Conservation (phyloP, 2,888 invertebrate species). For the Odontocerum albicorne region DNA sequence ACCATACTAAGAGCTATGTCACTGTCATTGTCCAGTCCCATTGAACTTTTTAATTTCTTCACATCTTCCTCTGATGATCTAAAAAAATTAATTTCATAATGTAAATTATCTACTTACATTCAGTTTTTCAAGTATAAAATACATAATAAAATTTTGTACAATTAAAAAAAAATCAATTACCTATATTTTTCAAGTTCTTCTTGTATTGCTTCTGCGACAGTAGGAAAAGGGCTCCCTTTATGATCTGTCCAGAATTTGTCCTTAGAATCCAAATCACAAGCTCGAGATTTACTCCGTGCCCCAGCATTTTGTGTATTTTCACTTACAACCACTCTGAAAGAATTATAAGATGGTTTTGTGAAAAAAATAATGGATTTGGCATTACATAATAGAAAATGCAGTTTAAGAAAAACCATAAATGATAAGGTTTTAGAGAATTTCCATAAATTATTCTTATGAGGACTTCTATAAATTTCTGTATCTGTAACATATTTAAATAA, state of each 20-base stretch:
- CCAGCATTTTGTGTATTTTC: slow-evolving; percentile 60
- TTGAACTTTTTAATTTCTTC: slow-evolving; percentile 88
- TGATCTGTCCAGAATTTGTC: slow-evolving; percentile 94
- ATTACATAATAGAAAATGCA: no score
- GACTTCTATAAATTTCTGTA: no score
- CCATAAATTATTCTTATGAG: no score
- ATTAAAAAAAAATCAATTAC: no score
- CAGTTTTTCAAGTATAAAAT: no score
- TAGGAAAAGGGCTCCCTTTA: slow-evolving; percentile 91
- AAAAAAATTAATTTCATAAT: slow-evolving; percentile 4
- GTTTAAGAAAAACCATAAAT: no score
- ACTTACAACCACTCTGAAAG: slow-evolving; percentile 64
- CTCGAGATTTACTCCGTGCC: slow-evolving; percentile 74
- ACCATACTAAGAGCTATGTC: slow-evolving; percentile 86
- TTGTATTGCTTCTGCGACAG: slow-evolving; percentile 98
- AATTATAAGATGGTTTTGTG: no score
- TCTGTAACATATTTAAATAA: no score
- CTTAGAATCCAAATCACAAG: slow-evolving; percentile 86
- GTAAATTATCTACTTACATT: neutral
- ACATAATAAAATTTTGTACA: no score
- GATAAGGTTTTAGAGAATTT: no score
- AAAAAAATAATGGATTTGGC: no score
- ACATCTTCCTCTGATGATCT: slow-evolving; percentile 92
- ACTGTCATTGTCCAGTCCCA: slow-evolving; percentile 90
- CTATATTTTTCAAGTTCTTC: slow-evolving; percentile 95